Evolutionary conservation across 2,888 invertebrate species (phyloP), one percentile per base, ranked within the genome.

Genomic region (Uropetala carovei): DNA sequence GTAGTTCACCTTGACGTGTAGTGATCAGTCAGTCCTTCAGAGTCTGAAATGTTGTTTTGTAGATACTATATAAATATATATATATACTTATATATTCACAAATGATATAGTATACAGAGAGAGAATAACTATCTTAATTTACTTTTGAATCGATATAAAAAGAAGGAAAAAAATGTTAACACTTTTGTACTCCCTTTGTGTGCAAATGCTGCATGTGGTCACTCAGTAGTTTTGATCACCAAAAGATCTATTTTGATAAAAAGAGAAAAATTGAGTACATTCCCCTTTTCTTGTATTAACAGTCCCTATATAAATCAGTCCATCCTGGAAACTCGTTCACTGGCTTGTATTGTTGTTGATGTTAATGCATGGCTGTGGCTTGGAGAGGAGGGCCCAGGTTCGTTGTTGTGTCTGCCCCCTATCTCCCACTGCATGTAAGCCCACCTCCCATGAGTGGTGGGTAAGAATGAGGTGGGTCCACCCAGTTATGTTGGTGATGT

Each of bases 321-420:
- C 92, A 92, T 83, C 59, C 82, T 83, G 83, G 56, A 92, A 83
- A 92, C n/a, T 92, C 82, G 59, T 92, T 92, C 92, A 92, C 82
- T 92, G 92, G 92, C 83, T 92, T 84, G 92, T 84, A 84, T 92
- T 83, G 82, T 83, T 92, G 83, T 84, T 82, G 83, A 92, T 92
- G 92, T 82, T 92, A 92, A 83, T 92, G 92, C 92, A 92, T 92
- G 83, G 75, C 75, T 92, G 83, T 83, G 83, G 82, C 82, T 83
- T 92, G 59, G n/a, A 82, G 92, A 92, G 89, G 89, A 68, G 89
- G 89, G 89, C 89, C 89, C 89, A 89, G 43, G 89, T 89, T 89
- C 60, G 89, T 92, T 92, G 92, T 92, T 92, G 60, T 92, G 82
- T 92, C 83, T 92, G 92, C 83, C 83, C 58, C 58, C 59, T 92